phyloP scores from a whole-genome alignment of 2,888 invertebrate species.

The Amblyjoppa fuscipennis region DNA sequence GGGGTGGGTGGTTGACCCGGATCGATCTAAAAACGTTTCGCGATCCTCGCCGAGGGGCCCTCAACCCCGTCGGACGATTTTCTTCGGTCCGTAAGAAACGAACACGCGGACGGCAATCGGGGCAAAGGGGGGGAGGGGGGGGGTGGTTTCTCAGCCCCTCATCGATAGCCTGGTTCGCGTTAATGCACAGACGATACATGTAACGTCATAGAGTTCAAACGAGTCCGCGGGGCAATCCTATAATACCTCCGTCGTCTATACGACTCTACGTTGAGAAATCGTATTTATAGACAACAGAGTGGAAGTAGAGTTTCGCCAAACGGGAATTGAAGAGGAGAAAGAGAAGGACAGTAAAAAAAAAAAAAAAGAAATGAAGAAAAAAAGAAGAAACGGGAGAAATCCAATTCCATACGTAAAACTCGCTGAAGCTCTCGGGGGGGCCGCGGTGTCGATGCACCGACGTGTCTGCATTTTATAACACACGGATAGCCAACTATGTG shows the following conservation, averaged over 20 bases:
- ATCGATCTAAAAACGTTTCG: constrained; percentile 71
- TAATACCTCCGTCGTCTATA: constrained; percentile 1
- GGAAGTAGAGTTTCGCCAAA: constrained; percentile 36
- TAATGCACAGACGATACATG: constrained; percentile 24
- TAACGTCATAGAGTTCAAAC: constrained; percentile 29
- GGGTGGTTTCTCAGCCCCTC: background rate
- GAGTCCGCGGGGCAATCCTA: constrained; percentile 1
- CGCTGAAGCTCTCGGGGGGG: constrained; percentile 41
- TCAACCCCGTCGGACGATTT: constrained; percentile 43
- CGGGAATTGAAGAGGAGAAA: constrained; percentile 25
- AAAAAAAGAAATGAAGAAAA: background rate
- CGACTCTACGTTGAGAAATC: constrained; percentile 13
- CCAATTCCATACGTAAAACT: constrained; percentile 59
- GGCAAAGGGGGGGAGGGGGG: background rate
- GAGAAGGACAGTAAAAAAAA: background rate
- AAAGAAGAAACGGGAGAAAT: constrained; percentile 53
- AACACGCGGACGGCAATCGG: background rate
- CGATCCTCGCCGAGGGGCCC: constrained; percentile 53
- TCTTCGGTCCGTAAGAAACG: constrained; percentile 8
- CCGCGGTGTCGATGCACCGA: constrained; percentile 63
- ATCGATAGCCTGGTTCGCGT: constrained; percentile 29
- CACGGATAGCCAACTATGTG: background rate
- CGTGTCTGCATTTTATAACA: constrained; percentile 21
- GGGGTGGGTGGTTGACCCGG: constrained; percentile 72
- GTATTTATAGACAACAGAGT: constrained; percentile 42